Base-by-base conservation (phyloP, 2,797 vertebrate genomes). In the Spizella passerina region DNA sequence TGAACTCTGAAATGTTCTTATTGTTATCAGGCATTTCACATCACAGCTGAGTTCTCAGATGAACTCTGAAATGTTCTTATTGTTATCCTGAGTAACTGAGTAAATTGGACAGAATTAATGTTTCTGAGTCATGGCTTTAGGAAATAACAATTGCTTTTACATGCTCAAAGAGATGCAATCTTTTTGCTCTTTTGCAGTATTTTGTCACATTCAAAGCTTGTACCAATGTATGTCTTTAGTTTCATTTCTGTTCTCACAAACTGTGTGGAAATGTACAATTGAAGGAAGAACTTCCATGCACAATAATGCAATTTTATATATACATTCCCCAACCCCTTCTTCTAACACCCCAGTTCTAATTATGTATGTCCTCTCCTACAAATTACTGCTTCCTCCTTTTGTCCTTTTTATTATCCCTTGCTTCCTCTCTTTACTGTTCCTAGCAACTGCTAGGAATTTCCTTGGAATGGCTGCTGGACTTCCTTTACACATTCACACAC, bases 101-200 rank as follows among this genome's bases (percentile, higher is more conserved):
- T 64, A 53, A 81, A 78, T 64, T 90, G 82, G 30, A 63, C 29
- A 66, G 84, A 79, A 70, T 55, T 66, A 82, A 29, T 2, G 2
- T 81, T 95, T 91, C 76, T 82, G 56, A 83, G 10, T 61, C 53
- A 56, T 34, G 34, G n/a, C 34, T 86, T 83, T 52, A 78, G 70
- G 46, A 80, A 94, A 71, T 52, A n/a, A 19, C 22, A 50, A 2
- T 43, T 84, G 4, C 38, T 94, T 89, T 77, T 88, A 47, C 6
- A 15, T 29, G 4, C 13, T 78, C 12, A 39, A 43, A 82, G 34
- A 44, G 12, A 63, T 27, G 10, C 11, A 36, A 11, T 15, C 39
- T 46, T 71, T 82, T 72, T 86, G 27, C 22, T 86, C 36, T 89
- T 94, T 84, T 78, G 14, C 22, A 50, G 30, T 22, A 26, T 63